Base-by-base conservation (phyloP, 1,140 invertebrate genomes). In the Eumaeus atala region DNA sequence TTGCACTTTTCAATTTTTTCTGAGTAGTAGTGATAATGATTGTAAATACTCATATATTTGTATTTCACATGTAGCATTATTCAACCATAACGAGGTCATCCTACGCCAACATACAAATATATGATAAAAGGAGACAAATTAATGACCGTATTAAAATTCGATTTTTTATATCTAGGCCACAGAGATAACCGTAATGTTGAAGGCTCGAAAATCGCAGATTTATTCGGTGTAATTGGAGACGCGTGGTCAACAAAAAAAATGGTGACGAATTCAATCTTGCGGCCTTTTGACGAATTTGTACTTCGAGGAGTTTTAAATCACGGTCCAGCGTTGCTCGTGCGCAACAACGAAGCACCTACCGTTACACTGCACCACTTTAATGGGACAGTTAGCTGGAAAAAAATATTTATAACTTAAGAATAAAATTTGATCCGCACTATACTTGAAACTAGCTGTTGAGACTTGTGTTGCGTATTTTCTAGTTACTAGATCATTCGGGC, bases 311-410 rank as follows among this genome's bases (percentile, higher is more conserved):
- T 48, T 51, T n/a, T 54, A 28, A 51, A 55, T 38, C 56, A 60
- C 51, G 54, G 60, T 56, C 33, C 37, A 51, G 57, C 62, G 64
- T 54, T 61, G 62, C 59, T 73, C 75, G 69, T 77, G 75, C 75
- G 76, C 69, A 67, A 70, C 73, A 52, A 51, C 62, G 64, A 53
- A 62, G 48, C 60, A 54, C 59, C 78, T 72, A 83, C 77, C 79
- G 79, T 83, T 83, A 83, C 72, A 70, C 66, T 75, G 72, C 73
- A 77, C 73, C 70, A 80, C 59, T 78, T 78, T 63, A 54, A 59
- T 58, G 21, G 64, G 64, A 74, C 74, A 72, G 72, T 79, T 74
- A 72, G 62, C 48, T 67, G 64, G 63, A 69, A 60, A 58, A 53
- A 60, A 48, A 47, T 28, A 47, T 42, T 52, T 42, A 44, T 44